phyloP scores from a whole-genome alignment of 2,888 invertebrate species.

The Itoplectis maculator region DNA sequence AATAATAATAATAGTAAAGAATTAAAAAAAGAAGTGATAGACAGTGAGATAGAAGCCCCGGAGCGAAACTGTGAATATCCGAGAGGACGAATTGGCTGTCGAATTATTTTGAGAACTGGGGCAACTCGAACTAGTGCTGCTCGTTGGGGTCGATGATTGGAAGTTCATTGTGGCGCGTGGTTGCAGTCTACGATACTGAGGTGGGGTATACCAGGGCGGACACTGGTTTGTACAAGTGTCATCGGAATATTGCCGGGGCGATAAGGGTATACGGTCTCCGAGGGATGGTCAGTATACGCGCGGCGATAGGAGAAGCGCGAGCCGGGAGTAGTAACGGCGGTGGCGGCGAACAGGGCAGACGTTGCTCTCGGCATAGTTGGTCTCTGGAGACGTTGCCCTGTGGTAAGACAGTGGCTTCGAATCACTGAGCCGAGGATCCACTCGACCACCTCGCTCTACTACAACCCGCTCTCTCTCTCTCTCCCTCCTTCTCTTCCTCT shows the following conservation, averaged over 20 bases:
- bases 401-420: slow-evolving; percentile 39
- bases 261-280: slow-evolving; percentile 34
- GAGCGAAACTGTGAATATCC: too few relatives aligned
- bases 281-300: slow-evolving; percentile 30
- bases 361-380: slow-evolving; percentile 29
- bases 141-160: background rate
- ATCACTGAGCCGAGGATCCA: slow-evolving; percentile 42
- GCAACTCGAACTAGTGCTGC: background rate
- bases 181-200: background rate
- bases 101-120: too few relatives aligned
- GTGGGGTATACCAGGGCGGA: slow-evolving; percentile 11
- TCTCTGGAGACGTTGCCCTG: slow-evolving; percentile 49
- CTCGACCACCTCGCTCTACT: slow-evolving; percentile 10
- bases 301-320: slow-evolving; percentile 37
- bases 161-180: background rate
- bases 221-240: slow-evolving; percentile 14
- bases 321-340: slow-evolving; percentile 25
- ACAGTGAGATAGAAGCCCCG: too few relatives aligned
- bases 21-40: too few relatives aligned
- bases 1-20: too few relatives aligned
- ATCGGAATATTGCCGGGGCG: slow-evolving; percentile 30
- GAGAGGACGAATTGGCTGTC: too few relatives aligned
- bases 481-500: too few relatives aligned
- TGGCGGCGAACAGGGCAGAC: slow-evolving; percentile 36
- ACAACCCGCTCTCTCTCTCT: background rate